A percentile compares a stretch with the other conserved stretches of the same genome.
Conservation (phyloP, 2,888 invertebrate genomes). For the Zele albiditarsus region DNA sequence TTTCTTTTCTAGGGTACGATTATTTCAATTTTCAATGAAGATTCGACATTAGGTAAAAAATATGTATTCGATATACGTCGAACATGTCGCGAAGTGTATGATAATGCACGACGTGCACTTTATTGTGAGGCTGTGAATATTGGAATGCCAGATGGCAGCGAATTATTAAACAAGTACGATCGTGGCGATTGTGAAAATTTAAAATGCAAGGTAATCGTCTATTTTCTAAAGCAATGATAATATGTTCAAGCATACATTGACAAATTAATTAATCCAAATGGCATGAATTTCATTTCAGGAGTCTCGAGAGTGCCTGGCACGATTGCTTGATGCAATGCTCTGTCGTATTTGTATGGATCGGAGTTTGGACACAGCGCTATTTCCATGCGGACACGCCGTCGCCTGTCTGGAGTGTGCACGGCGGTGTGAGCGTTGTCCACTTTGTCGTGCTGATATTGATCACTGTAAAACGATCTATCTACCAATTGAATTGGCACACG, state of each 20-base stretch:
- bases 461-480: constrained; percentile 82
- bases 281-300: constrained; percentile 67
- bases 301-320: constrained; percentile 75
- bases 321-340: constrained; percentile 81
- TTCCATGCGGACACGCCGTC: constrained; percentile 91
- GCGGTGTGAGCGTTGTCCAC: constrained; percentile 83
- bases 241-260: not conserved
- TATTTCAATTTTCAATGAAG: constrained; percentile 92
- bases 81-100: constrained; percentile 92
- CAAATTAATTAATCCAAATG: not conserved
- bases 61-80: constrained; percentile 93
- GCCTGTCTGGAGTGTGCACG: constrained; percentile 85
- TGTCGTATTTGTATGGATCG: constrained; percentile 93
- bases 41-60: constrained; percentile 88
- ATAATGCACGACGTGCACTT: constrained; percentile 86
- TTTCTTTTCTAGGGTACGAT: constrained; percentile 82
- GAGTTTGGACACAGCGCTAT: constrained; percentile 86
- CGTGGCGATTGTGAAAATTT: constrained; percentile 68
- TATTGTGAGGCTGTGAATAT: constrained; percentile 73
- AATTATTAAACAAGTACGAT: constrained; percentile 63
- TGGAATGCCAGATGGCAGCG: constrained; percentile 64
- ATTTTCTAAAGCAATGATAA: constrained; percentile 8
- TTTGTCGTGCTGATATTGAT: constrained; percentile 83
- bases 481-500: constrained; percentile 76
- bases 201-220: constrained; percentile 65